Evolutionary conservation across 2,797 vertebrate species (phyloP).

Genomic region (Gymnothorax javanicus): DNA sequence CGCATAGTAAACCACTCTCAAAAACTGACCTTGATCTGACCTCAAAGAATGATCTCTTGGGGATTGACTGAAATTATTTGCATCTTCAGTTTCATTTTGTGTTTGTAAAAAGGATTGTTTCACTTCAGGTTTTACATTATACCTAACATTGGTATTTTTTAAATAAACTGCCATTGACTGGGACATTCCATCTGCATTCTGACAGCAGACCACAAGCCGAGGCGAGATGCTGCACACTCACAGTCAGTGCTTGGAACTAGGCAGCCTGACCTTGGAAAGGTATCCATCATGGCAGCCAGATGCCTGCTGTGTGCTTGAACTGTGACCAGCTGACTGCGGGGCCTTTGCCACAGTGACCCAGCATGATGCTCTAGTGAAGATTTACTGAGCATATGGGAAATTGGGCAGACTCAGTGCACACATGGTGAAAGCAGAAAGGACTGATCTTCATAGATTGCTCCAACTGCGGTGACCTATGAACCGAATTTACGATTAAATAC

Average conservation of each 20-base stretch:
- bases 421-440: background rate
- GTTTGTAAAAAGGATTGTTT: too few relatives aligned
- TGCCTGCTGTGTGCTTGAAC: background rate
- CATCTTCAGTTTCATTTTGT: too few relatives aligned
- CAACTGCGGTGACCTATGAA: background rate
- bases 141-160: too few relatives aligned
- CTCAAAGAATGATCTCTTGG: too few relatives aligned
- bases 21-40: too few relatives aligned
- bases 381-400: slow-evolving; percentile 4
- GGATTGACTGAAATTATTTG: too few relatives aligned
- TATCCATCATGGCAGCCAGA: background rate
- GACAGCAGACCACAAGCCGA: background rate
- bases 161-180: too few relatives aligned
- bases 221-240: background rate
- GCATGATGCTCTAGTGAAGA: background rate
- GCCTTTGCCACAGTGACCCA: background rate
- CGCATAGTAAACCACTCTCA: too few relatives aligned
- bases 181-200: too few relatives aligned
- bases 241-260: background rate
- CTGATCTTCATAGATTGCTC: background rate
- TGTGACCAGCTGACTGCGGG: background rate
- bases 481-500: background rate
- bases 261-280: background rate
- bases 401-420: background rate
- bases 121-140: too few relatives aligned